phyloP scores from a whole-genome alignment of 2,888 invertebrate species.

The Atherix ibis region DNA sequence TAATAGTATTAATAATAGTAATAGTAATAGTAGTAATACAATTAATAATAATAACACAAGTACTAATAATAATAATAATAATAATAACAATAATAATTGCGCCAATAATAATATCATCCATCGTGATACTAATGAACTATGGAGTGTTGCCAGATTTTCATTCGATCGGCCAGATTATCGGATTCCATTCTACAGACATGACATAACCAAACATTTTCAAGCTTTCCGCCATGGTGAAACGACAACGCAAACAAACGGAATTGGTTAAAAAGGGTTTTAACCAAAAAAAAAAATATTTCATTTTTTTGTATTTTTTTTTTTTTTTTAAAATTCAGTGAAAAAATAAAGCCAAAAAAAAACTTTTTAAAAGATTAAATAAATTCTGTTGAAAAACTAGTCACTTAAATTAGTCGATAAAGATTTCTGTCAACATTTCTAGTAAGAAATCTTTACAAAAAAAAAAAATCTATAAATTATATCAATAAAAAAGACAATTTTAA shows the following conservation, averaged over 20 bases:
- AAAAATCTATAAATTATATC: too few species aligned
- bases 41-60: neutral
- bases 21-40: neutral
- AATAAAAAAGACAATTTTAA: too few species aligned
- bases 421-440: too few species aligned
- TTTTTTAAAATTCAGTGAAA: too few species aligned
- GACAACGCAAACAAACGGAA: conserved; percentile 6
- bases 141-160: conserved; percentile 11
- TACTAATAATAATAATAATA: neutral
- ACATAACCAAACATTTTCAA: conserved; percentile 10
- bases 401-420: too few species aligned
- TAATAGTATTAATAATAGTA: neutral
- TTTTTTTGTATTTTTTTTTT: too few species aligned
- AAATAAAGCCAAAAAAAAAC: too few species aligned
- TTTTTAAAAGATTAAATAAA: too few species aligned
- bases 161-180: conserved; percentile 10
- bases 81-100: conserved; percentile 1
- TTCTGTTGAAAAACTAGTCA: too few species aligned
- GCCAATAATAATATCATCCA: neutral
- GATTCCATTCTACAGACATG: conserved; percentile 7
- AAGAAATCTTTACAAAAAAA: too few species aligned
- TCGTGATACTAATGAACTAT: conserved; percentile 4
- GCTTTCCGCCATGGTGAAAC: conserved; percentile 8
- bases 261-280: conserved; percentile 8
- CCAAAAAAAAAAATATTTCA: too few species aligned